A percentile compares a stretch with the other conserved stretches of the same genome.
Evolutionary conservation across 2,113 vertebrate species (phyloP).

Genomic region (Caretta caretta): DNA sequence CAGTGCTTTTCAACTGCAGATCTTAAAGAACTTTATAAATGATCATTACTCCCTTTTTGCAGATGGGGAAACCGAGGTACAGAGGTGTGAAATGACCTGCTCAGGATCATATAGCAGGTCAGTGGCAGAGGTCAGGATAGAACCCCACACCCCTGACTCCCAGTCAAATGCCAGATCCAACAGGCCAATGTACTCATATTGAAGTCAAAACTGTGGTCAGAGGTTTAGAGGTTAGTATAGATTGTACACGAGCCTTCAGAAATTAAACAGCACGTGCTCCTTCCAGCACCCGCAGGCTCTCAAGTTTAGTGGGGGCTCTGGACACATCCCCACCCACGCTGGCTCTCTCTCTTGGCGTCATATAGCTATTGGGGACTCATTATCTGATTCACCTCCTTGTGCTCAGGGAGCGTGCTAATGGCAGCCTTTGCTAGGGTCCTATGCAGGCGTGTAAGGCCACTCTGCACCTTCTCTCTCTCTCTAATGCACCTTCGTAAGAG

Average conservation of each 20-base stretch:
- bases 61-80: neutral
- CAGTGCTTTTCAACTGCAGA: neutral
- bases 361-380: neutral
- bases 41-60: neutral
- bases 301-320: neutral
- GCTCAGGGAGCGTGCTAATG: neutral
- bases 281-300: neutral
- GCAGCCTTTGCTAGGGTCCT: neutral
- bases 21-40: neutral
- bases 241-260: neutral
- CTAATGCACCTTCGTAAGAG: neutral
- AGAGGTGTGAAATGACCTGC: neutral
- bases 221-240: neutral
- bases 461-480: neutral
- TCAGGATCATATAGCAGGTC: neutral
- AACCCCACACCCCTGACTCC: neutral
- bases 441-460: neutral
- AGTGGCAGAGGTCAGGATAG: neutral
- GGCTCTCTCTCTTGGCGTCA: neutral
- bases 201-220: neutral
- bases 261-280: neutral
- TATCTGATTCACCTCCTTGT: neutral
- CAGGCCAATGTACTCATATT: neutral
- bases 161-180: neutral
- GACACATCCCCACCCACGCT: neutral